These are phyloP conservation scores for Coregonus suidteri DNA, from an alignment of 2,797 vertebrate genomes.

Conservation along the genomic window DNA sequence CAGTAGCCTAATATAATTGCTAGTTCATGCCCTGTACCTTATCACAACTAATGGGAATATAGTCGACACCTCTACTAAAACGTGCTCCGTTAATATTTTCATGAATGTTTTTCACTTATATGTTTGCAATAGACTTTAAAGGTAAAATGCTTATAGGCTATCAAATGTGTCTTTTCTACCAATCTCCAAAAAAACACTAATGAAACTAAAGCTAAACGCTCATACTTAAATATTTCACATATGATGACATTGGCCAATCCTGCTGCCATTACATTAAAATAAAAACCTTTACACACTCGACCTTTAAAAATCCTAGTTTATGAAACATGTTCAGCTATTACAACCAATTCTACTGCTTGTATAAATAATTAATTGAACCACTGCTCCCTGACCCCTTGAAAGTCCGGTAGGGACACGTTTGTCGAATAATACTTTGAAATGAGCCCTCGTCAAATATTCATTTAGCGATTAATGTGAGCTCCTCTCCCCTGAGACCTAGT, in stretches of 20 bases:
- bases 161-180: too few species aligned
- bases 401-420: constrained; percentile 88
- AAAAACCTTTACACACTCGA: constrained; percentile 32
- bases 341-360: constrained; percentile 85
- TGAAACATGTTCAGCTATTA: constrained; percentile 82
- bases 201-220: not conserved
- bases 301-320: constrained; percentile 73
- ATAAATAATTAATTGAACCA: constrained; percentile 96
- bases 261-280: not conserved
- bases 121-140: not conserved
- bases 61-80: constrained; percentile 42
- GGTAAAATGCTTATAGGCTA: not conserved
- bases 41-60: constrained; percentile 78
- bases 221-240: not conserved
- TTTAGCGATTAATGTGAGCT: constrained; percentile 95
- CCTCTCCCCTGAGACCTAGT: constrained; percentile 85
- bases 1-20: constrained; percentile 76
- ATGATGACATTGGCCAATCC: not conserved
- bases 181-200: not conserved
- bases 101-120: not conserved
- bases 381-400: constrained; percentile 89
- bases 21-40: constrained; percentile 56
- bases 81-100: constrained; percentile 7
- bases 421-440: constrained; percentile 91
- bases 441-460: constrained; percentile 99